Base-by-base conservation (phyloP, 53 echinoderm and acorn worm species). In the Apostichopus leukothele region DNA sequence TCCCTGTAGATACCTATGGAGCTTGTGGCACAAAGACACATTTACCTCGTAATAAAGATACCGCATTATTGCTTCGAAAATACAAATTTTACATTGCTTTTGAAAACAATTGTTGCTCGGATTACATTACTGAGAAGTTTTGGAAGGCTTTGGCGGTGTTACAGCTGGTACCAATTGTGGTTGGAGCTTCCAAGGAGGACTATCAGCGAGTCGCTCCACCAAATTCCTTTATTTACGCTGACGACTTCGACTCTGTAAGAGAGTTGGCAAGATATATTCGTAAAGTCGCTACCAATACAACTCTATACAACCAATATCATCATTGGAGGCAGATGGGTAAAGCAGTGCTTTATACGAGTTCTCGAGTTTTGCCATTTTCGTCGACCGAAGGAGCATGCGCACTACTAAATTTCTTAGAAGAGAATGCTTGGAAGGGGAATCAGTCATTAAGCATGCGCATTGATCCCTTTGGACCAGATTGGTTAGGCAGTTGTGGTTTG, bases 81-180 rank as follows among this genome's bases (percentile, higher is more conserved):
- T 84, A 84, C 63, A 84, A 84, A 22, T 84, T 84, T 84, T 57
- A 84, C 63, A 20, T 84, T 55, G 84, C 84, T 20, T 63, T 84
- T 9, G 84, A 84, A 63, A 84, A 84, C 18, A 13, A 19, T 22
- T 84, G 84, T 22, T 84, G 84, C 14, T 60, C 21, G 25, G 84
- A 84, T 11, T 84, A 84, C 27, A 59, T 84, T 5, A 57, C 84
- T 19, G 84, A 84, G 22, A 84, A 84, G 14, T 59, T 84, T 20
- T 84, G 60, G 84, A 9, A 84, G 19, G 59, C 84, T n/a, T 27
- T 84, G 61, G 60, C 60, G 16, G 9, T 11, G 19, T 84, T 60
- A 5, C 0, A 84, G 14, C 9, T 55, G 3, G 83, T 83, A 5
- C 83, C 83, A 1, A 53, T 83, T 18, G 83, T 83, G 57, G 54